phyloP scores from a whole-genome alignment of 2,113 vertebrate species.

The Tor tambroides region DNA sequence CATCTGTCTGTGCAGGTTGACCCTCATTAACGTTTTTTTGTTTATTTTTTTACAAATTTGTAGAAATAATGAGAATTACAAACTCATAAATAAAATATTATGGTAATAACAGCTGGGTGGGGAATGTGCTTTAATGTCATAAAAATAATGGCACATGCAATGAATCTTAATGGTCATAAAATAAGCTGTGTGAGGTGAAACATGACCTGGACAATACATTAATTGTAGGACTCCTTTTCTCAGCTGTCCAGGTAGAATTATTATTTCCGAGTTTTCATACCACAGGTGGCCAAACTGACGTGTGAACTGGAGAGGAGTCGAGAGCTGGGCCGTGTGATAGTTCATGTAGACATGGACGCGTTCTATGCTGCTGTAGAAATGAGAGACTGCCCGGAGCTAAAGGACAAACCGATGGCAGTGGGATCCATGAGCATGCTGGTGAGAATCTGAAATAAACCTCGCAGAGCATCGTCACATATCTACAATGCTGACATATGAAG shows the following conservation, averaged over 20 bases:
- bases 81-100: too few relatives aligned
- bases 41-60: too few relatives aligned
- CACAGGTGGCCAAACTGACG: constrained; percentile 83
- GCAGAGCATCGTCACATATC: neutral
- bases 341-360: constrained; percentile 98
- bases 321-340: constrained; percentile 84
- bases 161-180: neutral
- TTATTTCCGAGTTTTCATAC: constrained; percentile 2
- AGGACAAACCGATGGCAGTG: constrained; percentile 92
- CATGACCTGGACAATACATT: neutral
- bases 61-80: too few relatives aligned
- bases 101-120: neutral
- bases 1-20: too few relatives aligned
- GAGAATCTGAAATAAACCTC: constrained; percentile 59
- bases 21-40: too few relatives aligned
- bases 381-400: constrained; percentile 90
- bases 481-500: too few relatives aligned
- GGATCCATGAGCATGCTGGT: constrained; percentile 97
- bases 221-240: neutral
- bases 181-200: neutral
- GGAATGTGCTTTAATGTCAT: neutral
- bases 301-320: constrained; percentile 82
- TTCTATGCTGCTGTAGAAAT: constrained; percentile 98
- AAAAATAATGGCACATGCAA: neutral
- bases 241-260: neutral